These are phyloP conservation scores for Gavia stellata DNA, from an alignment of 2,113 vertebrate genomes.

Conservation along the genomic window DNA sequence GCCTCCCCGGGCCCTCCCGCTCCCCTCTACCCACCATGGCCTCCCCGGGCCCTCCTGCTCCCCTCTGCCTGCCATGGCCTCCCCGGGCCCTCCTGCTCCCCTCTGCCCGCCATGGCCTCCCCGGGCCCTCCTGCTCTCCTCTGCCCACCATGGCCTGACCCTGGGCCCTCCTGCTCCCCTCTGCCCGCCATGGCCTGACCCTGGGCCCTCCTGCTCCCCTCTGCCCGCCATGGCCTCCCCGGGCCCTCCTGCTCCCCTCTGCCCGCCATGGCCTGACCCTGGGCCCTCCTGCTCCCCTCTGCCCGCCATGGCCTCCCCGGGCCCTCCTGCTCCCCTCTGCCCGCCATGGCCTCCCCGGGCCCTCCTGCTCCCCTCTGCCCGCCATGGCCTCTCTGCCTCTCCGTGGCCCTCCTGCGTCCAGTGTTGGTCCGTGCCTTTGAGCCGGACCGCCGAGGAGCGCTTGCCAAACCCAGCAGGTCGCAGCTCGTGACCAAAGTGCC, in stretches of 20 bases:
- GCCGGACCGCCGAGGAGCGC: accelerated
- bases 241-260: neutral
- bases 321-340: neutral
- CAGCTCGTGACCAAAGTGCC: neutral
- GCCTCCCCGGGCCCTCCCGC: neutral
- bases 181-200: neutral
- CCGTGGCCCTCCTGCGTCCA: neutral
- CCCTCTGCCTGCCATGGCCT: neutral
- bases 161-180: neutral
- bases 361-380: neutral
- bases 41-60: neutral
- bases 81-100: neutral
- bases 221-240: no score
- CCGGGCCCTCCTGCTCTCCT: neutral
- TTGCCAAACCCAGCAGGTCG: neutral
- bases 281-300: neutral
- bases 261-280: neutral
- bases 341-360: neutral
- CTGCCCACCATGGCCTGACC: neutral
- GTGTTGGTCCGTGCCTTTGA: neutral
- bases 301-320: neutral
- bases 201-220: no score
- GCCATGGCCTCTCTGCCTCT: neutral
- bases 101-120: no score
- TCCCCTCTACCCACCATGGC: neutral